Conservation (phyloP, 2,888 invertebrate genomes). For the Myopa tessellatipennis region DNA sequence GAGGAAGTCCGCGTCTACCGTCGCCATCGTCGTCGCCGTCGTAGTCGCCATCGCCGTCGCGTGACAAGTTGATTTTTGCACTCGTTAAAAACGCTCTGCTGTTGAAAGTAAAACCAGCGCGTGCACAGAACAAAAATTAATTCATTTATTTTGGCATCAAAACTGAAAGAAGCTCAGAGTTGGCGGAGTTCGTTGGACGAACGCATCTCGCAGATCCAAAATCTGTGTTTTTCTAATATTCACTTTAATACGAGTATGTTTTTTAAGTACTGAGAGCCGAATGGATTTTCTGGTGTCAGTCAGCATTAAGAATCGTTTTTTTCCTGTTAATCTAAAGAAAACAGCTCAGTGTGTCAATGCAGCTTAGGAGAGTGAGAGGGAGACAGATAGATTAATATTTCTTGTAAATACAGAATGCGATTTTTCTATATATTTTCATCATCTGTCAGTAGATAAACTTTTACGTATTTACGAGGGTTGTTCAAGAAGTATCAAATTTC, state of each 20-base stretch:
- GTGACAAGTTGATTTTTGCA: neutral
- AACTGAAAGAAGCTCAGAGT: neutral
- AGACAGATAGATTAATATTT: neutral
- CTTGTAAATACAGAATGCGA: neutral
- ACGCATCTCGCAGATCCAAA: too few species aligned
- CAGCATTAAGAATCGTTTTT: neutral
- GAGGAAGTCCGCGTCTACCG: too few species aligned
- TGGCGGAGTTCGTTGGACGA: neutral
- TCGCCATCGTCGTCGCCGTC: neutral
- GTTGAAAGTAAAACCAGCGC: neutral
- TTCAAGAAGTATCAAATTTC: too few species aligned
- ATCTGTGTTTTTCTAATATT: neutral
- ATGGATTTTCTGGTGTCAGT: neutral
- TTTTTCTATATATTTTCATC: too few species aligned
- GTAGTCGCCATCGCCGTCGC: neutral
- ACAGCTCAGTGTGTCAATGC: conserved; percentile 8
- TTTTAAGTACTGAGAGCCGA: neutral
- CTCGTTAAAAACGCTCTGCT: neutral
- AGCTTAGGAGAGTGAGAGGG: neutral
- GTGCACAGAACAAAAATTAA: neutral
- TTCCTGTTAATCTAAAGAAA: neutral
- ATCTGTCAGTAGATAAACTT: too few species aligned
- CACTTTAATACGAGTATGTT: neutral
- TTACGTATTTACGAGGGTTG: too few species aligned
- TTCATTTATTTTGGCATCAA: neutral